A percentile compares a stretch with the other conserved stretches of the same genome.
Evolutionary conservation across 2,888 invertebrate species (phyloP).

Genomic region (Mythimna vitellina): DNA sequence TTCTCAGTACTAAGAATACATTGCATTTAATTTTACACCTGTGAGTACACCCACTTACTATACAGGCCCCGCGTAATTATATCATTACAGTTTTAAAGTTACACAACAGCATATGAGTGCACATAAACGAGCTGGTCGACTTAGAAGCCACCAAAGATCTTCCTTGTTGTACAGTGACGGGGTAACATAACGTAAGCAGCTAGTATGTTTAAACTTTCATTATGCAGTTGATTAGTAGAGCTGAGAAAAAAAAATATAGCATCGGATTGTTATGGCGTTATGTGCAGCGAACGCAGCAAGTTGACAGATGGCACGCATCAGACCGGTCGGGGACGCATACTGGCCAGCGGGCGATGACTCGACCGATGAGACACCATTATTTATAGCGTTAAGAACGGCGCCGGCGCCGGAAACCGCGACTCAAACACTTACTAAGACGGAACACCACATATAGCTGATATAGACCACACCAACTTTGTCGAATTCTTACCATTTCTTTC

Average conservation of each 20-base stretch:
- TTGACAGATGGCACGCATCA: conserved; percentile 82
- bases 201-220: conserved; percentile 20
- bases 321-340: conserved; percentile 78
- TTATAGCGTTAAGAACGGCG: conserved; percentile 85
- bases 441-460: conserved; percentile 76
- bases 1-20: conserved; percentile 61
- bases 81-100: conserved; percentile 46
- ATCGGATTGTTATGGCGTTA: conserved; percentile 43
- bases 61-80: conserved; percentile 41
- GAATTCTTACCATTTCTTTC: conserved; percentile 49
- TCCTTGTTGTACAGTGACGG: conserved; percentile 55
- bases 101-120: conserved; percentile 44
- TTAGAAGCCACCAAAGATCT: conserved; percentile 65
- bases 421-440: conserved; percentile 81
- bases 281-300: conserved; percentile 61
- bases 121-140: conserved; percentile 31
- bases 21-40: conserved; percentile 65
- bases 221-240: conserved; percentile 33
- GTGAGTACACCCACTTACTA: conserved; percentile 44
- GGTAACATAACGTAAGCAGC: conserved; percentile 16
- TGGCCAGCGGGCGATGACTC: conserved; percentile 87
- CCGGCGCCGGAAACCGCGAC: conserved; percentile 87
- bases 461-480: conserved; percentile 55
- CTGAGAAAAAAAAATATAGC: conserved; percentile 23
- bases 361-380: conserved; percentile 88